A percentile compares a stretch with the other conserved stretches of the same genome.
Evolutionary conservation across 2,888 invertebrate species (phyloP).

Genomic region (Drosophila infuscata): DNA sequence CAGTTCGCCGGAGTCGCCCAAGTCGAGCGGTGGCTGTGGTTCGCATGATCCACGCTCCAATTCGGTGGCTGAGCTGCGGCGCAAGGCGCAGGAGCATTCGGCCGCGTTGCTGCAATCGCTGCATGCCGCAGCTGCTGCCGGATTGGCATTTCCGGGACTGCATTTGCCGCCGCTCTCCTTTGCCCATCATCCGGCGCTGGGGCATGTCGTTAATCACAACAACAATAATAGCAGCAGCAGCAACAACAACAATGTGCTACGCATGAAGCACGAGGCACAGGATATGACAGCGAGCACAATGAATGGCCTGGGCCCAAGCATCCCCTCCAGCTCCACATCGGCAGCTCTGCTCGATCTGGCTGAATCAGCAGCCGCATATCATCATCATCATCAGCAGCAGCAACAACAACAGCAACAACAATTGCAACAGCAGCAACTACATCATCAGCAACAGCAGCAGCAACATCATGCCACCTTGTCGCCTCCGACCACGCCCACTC

Average conservation of each 20-base stretch:
- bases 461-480: conserved; percentile 73
- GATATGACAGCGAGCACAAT: conserved; percentile 84
- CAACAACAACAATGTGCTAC: conserved; percentile 76
- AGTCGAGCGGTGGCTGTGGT: conserved; percentile 78
- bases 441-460: conserved; percentile 50
- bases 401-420: conserved; percentile 58
- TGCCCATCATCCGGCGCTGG: conserved; percentile 83
- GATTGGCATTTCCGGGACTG: conserved; percentile 85
- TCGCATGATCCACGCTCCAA: conserved; percentile 90
- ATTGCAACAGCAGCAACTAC: conserved; percentile 31
- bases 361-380: conserved; percentile 72
- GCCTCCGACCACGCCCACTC: conserved; percentile 82
- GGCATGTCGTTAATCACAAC: conserved; percentile 59
- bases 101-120: conserved; percentile 93
- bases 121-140: conserved; percentile 86
- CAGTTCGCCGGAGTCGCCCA: conserved; percentile 83
- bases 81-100: conserved; percentile 97
- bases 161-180: conserved; percentile 85
- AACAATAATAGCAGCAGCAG: conserved; percentile 72
- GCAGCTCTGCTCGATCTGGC: conserved; percentile 68
- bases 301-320: conserved; percentile 79
- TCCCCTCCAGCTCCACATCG: conserved; percentile 55
- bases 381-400: conserved; percentile 72
- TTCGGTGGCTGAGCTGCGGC: conserved; percentile 95
- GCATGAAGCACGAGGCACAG: conserved; percentile 83